Conservation (phyloP, 2,113 vertebrate genomes). For the Sakesphorus luctuosus region DNA sequence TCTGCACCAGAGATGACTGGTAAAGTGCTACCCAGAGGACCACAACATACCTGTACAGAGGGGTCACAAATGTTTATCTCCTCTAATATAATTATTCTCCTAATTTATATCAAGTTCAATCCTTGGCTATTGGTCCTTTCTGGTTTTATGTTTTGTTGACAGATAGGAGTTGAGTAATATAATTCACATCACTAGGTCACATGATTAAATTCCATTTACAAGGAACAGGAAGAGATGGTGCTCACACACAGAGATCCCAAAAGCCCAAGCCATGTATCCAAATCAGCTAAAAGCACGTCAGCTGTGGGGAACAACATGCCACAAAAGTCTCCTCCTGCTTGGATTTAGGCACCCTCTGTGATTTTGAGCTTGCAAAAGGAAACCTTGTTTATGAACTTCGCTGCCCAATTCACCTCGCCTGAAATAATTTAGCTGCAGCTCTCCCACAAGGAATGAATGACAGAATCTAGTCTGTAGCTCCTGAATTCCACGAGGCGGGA, state of each 20-base stretch:
- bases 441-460: neutral
- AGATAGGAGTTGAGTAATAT: neutral
- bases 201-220: neutral
- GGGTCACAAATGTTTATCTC: neutral
- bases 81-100: neutral
- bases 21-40: neutral
- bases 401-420: neutral
- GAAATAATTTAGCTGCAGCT: neutral
- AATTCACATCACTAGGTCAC: fast-evolving
- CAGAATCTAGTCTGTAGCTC: neutral
- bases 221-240: neutral
- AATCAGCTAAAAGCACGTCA: neutral
- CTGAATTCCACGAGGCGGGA: neutral
- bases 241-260: neutral
- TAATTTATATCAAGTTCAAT: neutral
- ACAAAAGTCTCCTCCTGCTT: neutral
- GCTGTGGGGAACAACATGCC: fast-evolving
- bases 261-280: neutral
- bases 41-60: neutral
- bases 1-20: neutral
- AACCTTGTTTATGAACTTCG: neutral
- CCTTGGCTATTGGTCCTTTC: neutral
- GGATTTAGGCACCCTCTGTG: neutral
- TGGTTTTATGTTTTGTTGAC: neutral
- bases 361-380: neutral